Evolutionary conservation across 2,797 vertebrate species (phyloP).

Genomic region (Syndactyla subalaris): DNA sequence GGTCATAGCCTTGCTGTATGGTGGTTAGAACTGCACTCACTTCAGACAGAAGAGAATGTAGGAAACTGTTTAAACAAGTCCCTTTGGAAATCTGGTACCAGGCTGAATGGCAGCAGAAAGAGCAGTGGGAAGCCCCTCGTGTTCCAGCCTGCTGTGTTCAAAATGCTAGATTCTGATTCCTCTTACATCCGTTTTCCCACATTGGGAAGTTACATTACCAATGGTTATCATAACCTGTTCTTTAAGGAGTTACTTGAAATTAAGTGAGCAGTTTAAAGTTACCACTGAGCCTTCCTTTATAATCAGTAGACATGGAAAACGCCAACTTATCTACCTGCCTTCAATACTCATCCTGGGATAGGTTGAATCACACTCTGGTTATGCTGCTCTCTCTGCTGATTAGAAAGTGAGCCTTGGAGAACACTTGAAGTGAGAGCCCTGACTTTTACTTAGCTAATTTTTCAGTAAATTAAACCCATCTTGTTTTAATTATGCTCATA

Average conservation of each 20-base stretch:
- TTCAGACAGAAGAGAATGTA: not conserved
- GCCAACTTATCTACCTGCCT: not conserved
- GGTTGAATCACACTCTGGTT: not conserved
- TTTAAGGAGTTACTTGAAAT: not conserved
- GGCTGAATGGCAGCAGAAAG: not conserved
- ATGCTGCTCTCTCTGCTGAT: not conserved
- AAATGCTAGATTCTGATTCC: not conserved
- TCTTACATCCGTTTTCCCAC: not conserved
- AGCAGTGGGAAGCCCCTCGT: not conserved
- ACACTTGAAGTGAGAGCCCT: not conserved
- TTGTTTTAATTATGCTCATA: not conserved
- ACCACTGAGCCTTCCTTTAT: not conserved
- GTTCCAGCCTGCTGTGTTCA: not conserved
- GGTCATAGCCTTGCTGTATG: not conserved
- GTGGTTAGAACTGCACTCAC: not conserved
- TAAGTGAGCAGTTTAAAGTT: not conserved
- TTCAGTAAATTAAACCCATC: constrained; percentile 4
- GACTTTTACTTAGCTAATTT: constrained; percentile 29
- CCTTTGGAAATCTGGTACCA: not conserved
- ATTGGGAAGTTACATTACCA: not conserved
- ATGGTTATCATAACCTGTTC: not conserved
- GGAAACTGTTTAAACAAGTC: not conserved
- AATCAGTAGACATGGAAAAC: not conserved
- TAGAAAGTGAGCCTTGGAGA: not conserved
- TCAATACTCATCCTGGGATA: not conserved